Percentiles rank a stretch among this genome's conserved stretches.
Conservation (phyloP, 1,140 invertebrate genomes). For the Agraylea sexmaculata region DNA sequence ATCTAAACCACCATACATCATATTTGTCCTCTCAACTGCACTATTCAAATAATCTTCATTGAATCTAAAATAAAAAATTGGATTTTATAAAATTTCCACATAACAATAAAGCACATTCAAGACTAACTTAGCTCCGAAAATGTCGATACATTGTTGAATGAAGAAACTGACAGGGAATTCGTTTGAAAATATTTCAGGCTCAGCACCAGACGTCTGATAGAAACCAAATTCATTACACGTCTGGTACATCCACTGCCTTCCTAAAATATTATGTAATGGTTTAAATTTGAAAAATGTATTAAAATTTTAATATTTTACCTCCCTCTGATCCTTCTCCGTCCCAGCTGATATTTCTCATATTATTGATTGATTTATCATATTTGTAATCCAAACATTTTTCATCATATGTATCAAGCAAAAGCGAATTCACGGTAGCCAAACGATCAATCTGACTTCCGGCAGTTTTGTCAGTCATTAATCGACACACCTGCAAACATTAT, state of each 20-base stretch:
- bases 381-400: slow-evolving; percentile 74
- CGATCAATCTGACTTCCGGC: slow-evolving; percentile 51
- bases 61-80: slow-evolving; percentile 35
- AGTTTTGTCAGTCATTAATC: slow-evolving; percentile 55
- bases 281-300: slow-evolving; percentile 4
- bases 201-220: slow-evolving; percentile 74
- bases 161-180: slow-evolving; percentile 70
- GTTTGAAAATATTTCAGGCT: slow-evolving; percentile 63
- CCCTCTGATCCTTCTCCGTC: slow-evolving; percentile 46
- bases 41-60: slow-evolving; percentile 44
- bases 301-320: slow-evolving; percentile 32
- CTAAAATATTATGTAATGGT: slow-evolving; percentile 24
- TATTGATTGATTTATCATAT: slow-evolving; percentile 66
- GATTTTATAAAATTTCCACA: not conserved
- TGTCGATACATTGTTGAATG: slow-evolving; percentile 68
- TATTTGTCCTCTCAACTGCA: slow-evolving; percentile 61
- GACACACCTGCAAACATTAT: slow-evolving; percentile 50
- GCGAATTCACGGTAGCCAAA: slow-evolving; percentile 58
- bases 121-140: slow-evolving; percentile 46
- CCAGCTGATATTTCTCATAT: slow-evolving; percentile 61
- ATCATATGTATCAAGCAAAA: slow-evolving; percentile 55
- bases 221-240: slow-evolving; percentile 94
- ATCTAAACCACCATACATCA: slow-evolving; percentile 63
- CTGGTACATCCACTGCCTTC: slow-evolving; percentile 87
- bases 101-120: not conserved